These are phyloP conservation scores for Gryon sp. DNA, from an alignment of 1,140 invertebrate genomes.

Conservation along the genomic window DNA sequence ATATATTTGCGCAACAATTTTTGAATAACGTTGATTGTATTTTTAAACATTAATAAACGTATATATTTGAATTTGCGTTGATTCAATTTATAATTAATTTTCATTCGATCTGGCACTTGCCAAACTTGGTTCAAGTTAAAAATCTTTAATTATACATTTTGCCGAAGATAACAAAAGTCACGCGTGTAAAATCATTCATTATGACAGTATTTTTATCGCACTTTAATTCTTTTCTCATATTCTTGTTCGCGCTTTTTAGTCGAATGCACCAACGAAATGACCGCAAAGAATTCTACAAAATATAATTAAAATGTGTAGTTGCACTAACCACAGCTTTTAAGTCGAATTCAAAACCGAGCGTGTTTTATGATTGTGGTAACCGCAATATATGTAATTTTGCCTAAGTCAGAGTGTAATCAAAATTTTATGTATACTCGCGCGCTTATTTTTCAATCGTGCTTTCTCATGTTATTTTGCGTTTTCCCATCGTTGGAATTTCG, in stretches of 20 bases:
- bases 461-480: conserved; percentile 19
- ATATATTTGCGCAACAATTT: conserved; percentile 49
- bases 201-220: too few relatives aligned
- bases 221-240: too few relatives aligned
- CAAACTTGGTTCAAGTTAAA: conserved; percentile 24
- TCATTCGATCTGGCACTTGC: conserved; percentile 26
- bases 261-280: conserved; percentile 30
- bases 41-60: conserved; percentile 26
- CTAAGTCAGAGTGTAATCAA: conserved; percentile 47
- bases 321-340: conserved; percentile 53
- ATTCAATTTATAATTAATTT: conserved; percentile 39
- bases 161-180: background rate
- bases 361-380: conserved; percentile 50
- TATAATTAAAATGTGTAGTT: conserved; percentile 62
- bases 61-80: conserved; percentile 54
- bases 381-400: conserved; percentile 52
- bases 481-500: conserved; percentile 24
- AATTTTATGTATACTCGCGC: conserved; percentile 29
- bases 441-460: conserved; percentile 35
- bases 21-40: conserved; percentile 38
- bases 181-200: background rate
- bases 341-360: conserved; percentile 51
- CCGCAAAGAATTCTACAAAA: conserved; percentile 50
- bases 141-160: conserved; percentile 24
- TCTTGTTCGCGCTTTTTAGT: conserved; percentile 23